Conservation (phyloP, 1,140 invertebrate genomes). For the Danaus plexippus region DNA sequence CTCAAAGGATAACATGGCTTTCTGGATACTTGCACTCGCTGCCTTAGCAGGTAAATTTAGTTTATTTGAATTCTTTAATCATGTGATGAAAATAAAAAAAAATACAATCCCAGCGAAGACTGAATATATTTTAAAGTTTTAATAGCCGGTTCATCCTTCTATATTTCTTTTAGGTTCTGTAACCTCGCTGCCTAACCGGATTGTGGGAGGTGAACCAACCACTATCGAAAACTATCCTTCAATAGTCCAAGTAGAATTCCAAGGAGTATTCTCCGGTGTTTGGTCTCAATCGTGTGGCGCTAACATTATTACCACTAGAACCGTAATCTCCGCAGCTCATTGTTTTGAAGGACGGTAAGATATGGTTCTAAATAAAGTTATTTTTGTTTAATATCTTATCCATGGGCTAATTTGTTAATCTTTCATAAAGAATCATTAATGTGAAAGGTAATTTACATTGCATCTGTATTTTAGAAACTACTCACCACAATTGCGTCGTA, state of each 20-base stretch:
- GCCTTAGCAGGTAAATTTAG: too few species aligned
- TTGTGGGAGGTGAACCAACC: conserved; percentile 41
- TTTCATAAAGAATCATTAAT: too few species aligned
- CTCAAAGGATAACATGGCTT: too few species aligned
- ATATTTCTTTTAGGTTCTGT: conserved; percentile 13
- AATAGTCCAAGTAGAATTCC: conserved; percentile 37
- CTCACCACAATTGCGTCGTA: conserved; percentile 24
- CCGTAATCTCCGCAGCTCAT: conserved; percentile 39
- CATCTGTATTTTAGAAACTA: conserved; percentile 21
- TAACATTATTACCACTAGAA: conserved; percentile 31
- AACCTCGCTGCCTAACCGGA: conserved; percentile 20
- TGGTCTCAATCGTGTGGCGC: conserved; percentile 41
- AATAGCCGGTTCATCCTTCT: neutral
- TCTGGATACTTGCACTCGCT: too few species aligned
- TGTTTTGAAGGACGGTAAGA: conserved; percentile 39
- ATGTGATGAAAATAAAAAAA: too few species aligned
- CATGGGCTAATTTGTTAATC: too few species aligned
- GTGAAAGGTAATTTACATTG: too few species aligned
- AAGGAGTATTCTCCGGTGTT: conserved; percentile 11
- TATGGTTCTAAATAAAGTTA: neutral
- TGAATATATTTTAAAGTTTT: too few species aligned
- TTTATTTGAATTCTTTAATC: too few species aligned
- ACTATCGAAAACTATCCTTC: conserved; percentile 36
- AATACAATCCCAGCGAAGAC: too few species aligned
- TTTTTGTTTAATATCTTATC: too few species aligned